Base-by-base conservation (phyloP, 1,140 invertebrate genomes). In the Octopus bimaculoides region DNA sequence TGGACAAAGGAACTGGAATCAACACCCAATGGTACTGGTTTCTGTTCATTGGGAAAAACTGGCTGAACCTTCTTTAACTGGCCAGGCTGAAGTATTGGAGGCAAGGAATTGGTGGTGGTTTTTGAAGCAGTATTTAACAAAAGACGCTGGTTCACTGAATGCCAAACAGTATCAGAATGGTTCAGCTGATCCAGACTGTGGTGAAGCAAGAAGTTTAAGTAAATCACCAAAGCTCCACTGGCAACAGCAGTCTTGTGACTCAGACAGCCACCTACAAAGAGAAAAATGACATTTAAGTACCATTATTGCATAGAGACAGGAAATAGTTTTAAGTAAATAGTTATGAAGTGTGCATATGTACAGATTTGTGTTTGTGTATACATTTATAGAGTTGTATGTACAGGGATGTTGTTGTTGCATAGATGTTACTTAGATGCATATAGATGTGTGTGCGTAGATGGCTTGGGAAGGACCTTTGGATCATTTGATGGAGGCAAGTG, bases 231-330 rank as follows among this genome's bases (percentile, higher is more conserved):
- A 8, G 88, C 87, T 54, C 86, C 87, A 69, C 84, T 82, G 5
- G 85, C 88, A 53, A 89, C 85, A 9, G 85, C 88, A n/a, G 88
- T 88, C 78, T 88, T 88, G 77, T 89, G 87, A 8, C 84, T 81
- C 3, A 87, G 79, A 83, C 88, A 89, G 9, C 86, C 87, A 83
- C 82, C 88, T 89, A 82, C 52, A 85, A 86, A 52, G 14, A 66
- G 61, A 78, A 78, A 66, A 78, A 78, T 6, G 26, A 41, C 26
- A 41, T 41, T 41, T 41, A 41, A 41, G 26, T 41, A 41, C 26
- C 26, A 41, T 41, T 41, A 41, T 41, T 41, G 26, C 26, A 41
- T 41, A 41, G 26, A 41, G 26, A 41, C 26, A 41, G 26, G 26
- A 41, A 41, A 41, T 41, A 41, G 26, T 41, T 41, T 41, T 41